Evolutionary conservation across 2,797 vertebrate genomes (phyloP).

Genomic region (Hoplostethus atlanticus): DNA sequence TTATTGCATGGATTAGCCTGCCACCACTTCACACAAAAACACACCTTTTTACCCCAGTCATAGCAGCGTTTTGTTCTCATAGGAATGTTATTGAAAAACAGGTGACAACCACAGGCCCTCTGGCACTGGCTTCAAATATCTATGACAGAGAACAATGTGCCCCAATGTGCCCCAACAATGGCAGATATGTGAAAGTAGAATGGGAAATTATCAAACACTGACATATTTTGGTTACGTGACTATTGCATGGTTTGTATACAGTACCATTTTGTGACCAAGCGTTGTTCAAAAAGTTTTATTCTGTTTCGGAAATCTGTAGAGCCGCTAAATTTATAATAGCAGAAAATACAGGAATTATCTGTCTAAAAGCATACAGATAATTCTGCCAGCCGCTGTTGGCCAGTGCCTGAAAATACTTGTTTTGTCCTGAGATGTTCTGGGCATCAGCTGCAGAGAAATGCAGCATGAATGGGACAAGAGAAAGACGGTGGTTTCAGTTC

Average conservation of each 20-base stretch:
- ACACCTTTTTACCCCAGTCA: constrained; percentile 4
- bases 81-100: constrained; percentile 1
- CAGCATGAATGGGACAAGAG: constrained; percentile 56
- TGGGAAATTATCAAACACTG: background rate
- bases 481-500: constrained; percentile 42
- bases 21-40: background rate
- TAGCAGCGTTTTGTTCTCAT: background rate
- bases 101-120: background rate
- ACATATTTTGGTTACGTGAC: background rate
- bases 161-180: background rate
- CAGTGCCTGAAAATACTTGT: constrained; percentile 20
- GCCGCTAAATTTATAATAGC: background rate
- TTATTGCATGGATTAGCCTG: constrained; percentile 29
- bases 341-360: background rate
- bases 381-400: background rate
- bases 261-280: background rate
- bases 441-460: constrained; percentile 46
- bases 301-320: background rate
- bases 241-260: no score
- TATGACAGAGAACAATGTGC: background rate
- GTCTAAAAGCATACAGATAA: background rate
- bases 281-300: constrained; percentile 1
- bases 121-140: background rate
- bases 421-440: constrained; percentile 27
- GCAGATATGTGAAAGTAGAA: background rate